Evolutionary conservation across 2,113 vertebrate genomes (phyloP).

Genomic region (Uria lomvia): DNA sequence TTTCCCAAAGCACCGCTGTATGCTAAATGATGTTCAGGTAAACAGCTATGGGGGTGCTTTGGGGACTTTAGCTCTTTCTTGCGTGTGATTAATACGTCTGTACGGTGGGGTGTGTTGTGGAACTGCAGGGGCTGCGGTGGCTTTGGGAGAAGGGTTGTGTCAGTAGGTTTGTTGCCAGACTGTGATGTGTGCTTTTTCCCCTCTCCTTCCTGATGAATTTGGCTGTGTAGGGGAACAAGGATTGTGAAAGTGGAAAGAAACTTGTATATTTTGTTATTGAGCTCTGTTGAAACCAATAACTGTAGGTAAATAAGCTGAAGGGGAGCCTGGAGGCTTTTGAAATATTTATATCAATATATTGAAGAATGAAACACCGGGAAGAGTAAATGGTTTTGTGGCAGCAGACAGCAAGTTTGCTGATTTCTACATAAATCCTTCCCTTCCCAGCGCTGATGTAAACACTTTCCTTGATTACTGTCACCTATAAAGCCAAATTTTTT

Average conservation of each 20-base stretch:
- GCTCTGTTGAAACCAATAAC: not conserved
- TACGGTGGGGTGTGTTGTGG: not conserved
- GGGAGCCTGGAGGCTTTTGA: not conserved
- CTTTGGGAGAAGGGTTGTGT: not conserved
- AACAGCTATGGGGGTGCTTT: not conserved
- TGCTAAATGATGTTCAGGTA: accelerated
- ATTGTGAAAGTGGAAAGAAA: not conserved
- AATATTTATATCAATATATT: not conserved
- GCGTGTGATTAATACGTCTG: accelerated
- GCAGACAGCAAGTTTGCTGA: not conserved
- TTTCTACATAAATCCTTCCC: not conserved
- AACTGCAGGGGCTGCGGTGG: not conserved
- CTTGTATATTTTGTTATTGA: not conserved
- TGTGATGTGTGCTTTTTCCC: not conserved
- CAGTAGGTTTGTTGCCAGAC: not conserved
- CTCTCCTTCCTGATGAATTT: not conserved
- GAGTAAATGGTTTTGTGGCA: not conserved
- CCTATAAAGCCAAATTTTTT: not conserved
- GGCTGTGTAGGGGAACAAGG: not conserved
- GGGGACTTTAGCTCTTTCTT: not conserved
- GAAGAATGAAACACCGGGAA: not conserved
- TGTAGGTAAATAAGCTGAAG: not conserved
- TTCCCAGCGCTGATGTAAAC: not conserved
- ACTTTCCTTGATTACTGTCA: not conserved
- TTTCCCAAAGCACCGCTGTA: accelerated